Evolutionary conservation across 2,113 vertebrate species (phyloP), one percentile per base, ranked within the genome.

Genomic region (Neotoma lepida): DNA sequence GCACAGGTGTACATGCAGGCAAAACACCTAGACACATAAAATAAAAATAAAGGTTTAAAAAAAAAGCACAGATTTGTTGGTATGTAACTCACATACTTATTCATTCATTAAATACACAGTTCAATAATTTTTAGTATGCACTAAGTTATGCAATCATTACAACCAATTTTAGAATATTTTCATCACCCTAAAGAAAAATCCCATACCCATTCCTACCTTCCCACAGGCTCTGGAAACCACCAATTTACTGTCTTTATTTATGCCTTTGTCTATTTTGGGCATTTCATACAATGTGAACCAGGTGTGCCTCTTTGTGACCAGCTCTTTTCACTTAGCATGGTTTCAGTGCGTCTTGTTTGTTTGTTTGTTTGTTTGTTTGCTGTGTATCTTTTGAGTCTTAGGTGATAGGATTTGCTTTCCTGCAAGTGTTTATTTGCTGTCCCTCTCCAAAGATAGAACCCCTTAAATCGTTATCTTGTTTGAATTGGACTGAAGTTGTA

Each of bases 301-400:
- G 68, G 13, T 88, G 28, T n/a, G 8, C 61, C 80, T n/a, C 18
- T 86, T 90, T 89, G 63, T 93, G 68, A 88, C 9, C 81, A 46
- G 35, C 51, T 90, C 87, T 58, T 77, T 93, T 92, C 46, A 89
- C 17, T 86, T 92, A 78, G 17, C 17, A 2, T 94, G 80, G 89
- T 89, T 87, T 85, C 51, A 87, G 46, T 51, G 13, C 12, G 86
- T 94, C 41, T 66, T 30, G 49, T 20, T 10, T 54, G 77, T 56
- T 77, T 46, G 71, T 74, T 18, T 18, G 76, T 54, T 35, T 33
- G 77, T 80, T 80, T 54, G 4, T 22, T 80, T 4, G n/a, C 18
- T 73, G 68, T 85, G 61, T 86, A n/a, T 44, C 51, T 86, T 96
- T 94, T 84, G 33, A 97, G 81, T 95, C 28, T 66, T 91, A 81